Evolutionary conservation across 2,797 vertebrate species (phyloP).

Genomic region (Sebastiscus tertius): DNA sequence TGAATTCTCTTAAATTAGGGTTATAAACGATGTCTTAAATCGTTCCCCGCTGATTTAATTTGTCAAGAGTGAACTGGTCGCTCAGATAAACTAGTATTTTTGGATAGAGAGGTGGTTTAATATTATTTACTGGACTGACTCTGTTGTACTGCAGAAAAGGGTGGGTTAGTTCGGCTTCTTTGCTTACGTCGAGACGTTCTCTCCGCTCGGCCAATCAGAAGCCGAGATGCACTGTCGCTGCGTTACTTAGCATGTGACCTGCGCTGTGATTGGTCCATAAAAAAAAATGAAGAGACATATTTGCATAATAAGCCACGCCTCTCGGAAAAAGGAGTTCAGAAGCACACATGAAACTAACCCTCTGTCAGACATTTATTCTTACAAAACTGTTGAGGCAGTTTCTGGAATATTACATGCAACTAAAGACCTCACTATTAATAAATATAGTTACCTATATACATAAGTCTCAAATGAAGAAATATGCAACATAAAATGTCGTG

Average conservation of each 20-base stretch:
- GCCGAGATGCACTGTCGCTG: slow-evolving; percentile 49
- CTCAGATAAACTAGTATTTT: slow-evolving; percentile 38
- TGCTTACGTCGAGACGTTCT: slow-evolving; percentile 40
- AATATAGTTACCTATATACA: neutral
- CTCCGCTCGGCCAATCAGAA: slow-evolving; percentile 72
- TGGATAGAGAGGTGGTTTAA: slow-evolving; percentile 49
- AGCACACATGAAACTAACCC: slow-evolving; percentile 39
- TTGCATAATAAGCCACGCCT: slow-evolving; percentile 73
- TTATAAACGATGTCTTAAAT: neutral
- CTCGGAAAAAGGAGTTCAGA: slow-evolving; percentile 19
- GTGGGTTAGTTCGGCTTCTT: slow-evolving; percentile 70
- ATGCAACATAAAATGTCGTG: neutral
- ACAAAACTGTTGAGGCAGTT: neutral
- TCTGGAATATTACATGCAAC: neutral
- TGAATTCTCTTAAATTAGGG: neutral
- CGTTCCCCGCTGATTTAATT: neutral
- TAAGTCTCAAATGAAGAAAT: neutral
- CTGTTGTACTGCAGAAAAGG: slow-evolving; percentile 82
- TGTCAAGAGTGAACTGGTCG: neutral
- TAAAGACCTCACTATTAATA: neutral
- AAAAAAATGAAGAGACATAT: slow-evolving; percentile 21
- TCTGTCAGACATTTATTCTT: slow-evolving; percentile 12
- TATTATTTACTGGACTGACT: slow-evolving; percentile 71
- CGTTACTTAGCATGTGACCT: slow-evolving; percentile 76
- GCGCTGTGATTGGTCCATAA: slow-evolving; percentile 76